Conservation (phyloP, 2,797 vertebrate genomes). For the Cygnus olor region DNA sequence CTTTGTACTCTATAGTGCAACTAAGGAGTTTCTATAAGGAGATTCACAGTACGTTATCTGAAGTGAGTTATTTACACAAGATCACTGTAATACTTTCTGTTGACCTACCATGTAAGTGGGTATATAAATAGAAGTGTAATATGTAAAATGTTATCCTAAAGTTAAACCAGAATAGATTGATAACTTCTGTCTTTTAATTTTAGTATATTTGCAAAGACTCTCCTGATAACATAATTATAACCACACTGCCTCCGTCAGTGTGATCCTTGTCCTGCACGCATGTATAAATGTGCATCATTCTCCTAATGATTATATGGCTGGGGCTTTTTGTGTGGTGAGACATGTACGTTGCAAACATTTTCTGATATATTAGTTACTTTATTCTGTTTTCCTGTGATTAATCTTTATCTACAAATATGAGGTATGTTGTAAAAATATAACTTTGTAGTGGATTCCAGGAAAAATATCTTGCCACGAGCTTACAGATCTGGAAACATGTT, state of each 20-base stretch:
- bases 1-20: not conserved
- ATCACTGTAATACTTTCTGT: not conserved
- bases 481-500: not conserved
- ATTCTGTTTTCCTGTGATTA: not conserved
- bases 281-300: not conserved
- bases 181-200: not conserved
- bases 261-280: not conserved
- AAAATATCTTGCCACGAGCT: not conserved
- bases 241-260: not conserved
- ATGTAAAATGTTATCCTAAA: not conserved
- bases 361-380: not conserved
- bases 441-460: not conserved
- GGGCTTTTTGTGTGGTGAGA: not conserved
- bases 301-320: not conserved
- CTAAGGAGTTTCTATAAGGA: not conserved
- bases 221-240: not conserved
- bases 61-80: not conserved
- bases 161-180: not conserved
- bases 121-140: not conserved
- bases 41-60: not conserved
- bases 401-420: not conserved
- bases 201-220: not conserved
- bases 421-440: not conserved
- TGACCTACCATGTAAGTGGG: not conserved
- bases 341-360: not conserved